phyloP scores from a whole-genome alignment of 2,113 vertebrate genomes.

The Ariopsis seemanni region DNA sequence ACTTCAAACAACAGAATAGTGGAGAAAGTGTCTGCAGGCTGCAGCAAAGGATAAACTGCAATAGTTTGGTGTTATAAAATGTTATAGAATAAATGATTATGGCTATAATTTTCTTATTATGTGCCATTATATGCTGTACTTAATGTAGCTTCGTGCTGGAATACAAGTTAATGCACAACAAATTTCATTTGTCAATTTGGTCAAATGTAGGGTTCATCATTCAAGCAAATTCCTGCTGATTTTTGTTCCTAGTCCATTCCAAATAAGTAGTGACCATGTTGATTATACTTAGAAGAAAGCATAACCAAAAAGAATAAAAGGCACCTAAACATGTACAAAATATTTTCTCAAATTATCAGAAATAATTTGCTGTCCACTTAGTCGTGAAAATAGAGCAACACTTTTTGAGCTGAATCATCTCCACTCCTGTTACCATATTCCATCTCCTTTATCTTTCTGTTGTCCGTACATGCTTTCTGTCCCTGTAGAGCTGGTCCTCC shows the following conservation, averaged over 20 bases:
- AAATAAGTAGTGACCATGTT: neutral
- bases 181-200: neutral
- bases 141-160: neutral
- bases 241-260: neutral
- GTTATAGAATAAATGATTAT: neutral
- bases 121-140: neutral
- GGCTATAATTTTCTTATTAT: neutral
- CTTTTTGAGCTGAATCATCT: neutral
- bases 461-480: conserved; percentile 17
- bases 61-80: neutral
- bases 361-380: neutral
- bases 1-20: neutral
- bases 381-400: neutral
- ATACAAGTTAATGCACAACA: neutral
- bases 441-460: conserved; percentile 6
- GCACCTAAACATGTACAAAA: neutral
- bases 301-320: neutral
- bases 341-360: neutral
- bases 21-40: neutral
- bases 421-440: neutral
- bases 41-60: neutral
- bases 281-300: neutral
- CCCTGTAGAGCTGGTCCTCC: neutral
- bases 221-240: neutral
- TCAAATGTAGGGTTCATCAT: neutral